Base-by-base conservation (phyloP, 2,113 vertebrate species). In the Dipodomys spectabilis region DNA sequence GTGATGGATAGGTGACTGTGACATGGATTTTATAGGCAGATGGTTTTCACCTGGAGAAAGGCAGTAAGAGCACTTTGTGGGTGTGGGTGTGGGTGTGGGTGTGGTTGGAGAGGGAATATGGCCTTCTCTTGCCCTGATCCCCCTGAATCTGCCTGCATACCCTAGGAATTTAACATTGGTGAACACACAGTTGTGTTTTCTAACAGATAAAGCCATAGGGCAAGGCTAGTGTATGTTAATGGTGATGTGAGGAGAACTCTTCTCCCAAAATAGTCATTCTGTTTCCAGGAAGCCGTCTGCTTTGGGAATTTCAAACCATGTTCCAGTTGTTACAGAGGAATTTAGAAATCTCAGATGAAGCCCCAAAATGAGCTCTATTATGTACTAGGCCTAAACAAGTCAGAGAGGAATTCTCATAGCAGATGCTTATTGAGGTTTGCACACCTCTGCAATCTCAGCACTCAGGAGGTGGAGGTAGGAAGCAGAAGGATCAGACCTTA, bases 191-290 rank as follows among this genome's bases (percentile, higher is more conserved):
- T 89, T 25, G 72, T 19, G 18, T 79, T 73, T 71, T 91, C 82
- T 35, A 62, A 95, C 92, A 97, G 64, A 95, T 75, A 32, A 86
- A 92, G 77, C 88, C 83, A 25, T 11, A 90, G 75, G 75, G 73
- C 23, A 44, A 78, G 75, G 90, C 39, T 85, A 91, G 82, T 71
- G 92, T 91, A 90, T 90, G 5, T 27, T 83, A 82, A 81, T 71
- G 75, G 90, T 86, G 90, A 49, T 91, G 77, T 93, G 80, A 87
- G 0, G 69, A 92, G 78, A 95, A 94, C 67, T 73, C 4, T 0
- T 91, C 73, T n/a, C 0, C 65, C 74, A 28, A 32, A 94, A n/a
- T 84, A 81, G 97, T 90, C 30, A 27, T 72, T 86, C 88, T 95
- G 86, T 95, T 86, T 95, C 27, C 0, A 25, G 64, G 92, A 95